These are phyloP conservation scores for Tokudaia muenninki DNA, from an alignment of 2,797 vertebrate genomes.

Conservation along the genomic window DNA sequence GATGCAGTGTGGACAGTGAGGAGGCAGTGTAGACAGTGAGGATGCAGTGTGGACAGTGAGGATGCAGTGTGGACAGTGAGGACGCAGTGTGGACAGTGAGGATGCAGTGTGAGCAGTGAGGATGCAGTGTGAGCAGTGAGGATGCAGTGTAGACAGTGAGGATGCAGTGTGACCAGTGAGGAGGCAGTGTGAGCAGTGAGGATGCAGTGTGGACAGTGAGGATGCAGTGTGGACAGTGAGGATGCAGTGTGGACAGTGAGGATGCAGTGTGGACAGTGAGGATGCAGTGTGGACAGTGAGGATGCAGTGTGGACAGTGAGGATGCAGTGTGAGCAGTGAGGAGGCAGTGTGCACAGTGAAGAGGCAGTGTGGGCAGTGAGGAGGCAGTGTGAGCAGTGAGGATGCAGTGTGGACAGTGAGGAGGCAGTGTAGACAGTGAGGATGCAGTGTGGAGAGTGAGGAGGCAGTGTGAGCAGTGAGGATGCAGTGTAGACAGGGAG, in stretches of 20 bases:
- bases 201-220: neutral
- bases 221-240: neutral
- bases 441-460: neutral
- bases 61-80: neutral
- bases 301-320: neutral
- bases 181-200: neutral
- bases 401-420: neutral
- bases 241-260: neutral
- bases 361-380: neutral
- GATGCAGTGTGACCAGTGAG: too few relatives aligned
- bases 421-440: neutral
- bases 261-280: neutral
- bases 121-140: too few relatives aligned
- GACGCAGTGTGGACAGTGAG: neutral
- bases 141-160: neutral
- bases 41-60: neutral
- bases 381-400: too few relatives aligned
- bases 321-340: too few relatives aligned
- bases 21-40: too few relatives aligned
- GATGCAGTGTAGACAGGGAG: neutral
- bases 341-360: too few relatives aligned
- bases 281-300: neutral
- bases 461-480: neutral
- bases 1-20: too few relatives aligned
- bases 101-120: neutral